Percentiles rank a stretch among this genome's conserved stretches.
These are phyloP conservation scores for Chesias legatella DNA, from an alignment of 2,888 invertebrate species.

Conservation along the genomic window DNA sequence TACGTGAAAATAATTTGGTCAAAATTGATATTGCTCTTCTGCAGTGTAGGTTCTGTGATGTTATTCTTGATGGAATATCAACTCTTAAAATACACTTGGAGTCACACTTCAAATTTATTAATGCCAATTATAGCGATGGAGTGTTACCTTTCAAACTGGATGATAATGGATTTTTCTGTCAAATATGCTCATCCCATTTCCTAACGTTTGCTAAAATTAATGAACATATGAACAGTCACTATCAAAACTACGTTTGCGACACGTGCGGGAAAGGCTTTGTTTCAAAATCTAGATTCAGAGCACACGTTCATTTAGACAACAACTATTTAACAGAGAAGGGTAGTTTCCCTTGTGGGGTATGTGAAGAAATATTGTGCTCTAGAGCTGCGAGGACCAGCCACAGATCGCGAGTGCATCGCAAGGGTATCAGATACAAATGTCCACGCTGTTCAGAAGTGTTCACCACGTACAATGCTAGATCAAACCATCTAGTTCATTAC, in stretches of 20 bases:
- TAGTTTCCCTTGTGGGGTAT: conserved; percentile 60
- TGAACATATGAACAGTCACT: conserved; percentile 69
- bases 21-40: conserved; percentile 65
- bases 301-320: conserved; percentile 52
- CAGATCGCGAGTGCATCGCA: conserved; percentile 52
- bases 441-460: conserved; percentile 64
- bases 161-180: conserved; percentile 51
- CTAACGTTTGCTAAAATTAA: conserved; percentile 58
- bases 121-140: conserved; percentile 58
- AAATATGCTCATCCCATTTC: conserved; percentile 52
- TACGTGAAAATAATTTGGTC: conserved; percentile 69
- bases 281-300: conserved; percentile 61
- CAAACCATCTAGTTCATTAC: conserved; percentile 56
- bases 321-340: conserved; percentile 48
- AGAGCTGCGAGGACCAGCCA: conserved; percentile 58
- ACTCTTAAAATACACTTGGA: conserved; percentile 55
- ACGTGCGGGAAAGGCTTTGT: conserved; percentile 66
- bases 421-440: conserved; percentile 61
- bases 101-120: conserved; percentile 45
- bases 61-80: conserved; percentile 43
- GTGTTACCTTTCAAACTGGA: conserved; percentile 65
- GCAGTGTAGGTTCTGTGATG: conserved; percentile 54
- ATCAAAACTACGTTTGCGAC: conserved; percentile 66
- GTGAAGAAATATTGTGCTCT: conserved; percentile 53
- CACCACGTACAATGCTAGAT: conserved; percentile 57